These are phyloP conservation scores for Orchestes rusci DNA, from an alignment of 2,888 invertebrate species.

Conservation along the genomic window DNA sequence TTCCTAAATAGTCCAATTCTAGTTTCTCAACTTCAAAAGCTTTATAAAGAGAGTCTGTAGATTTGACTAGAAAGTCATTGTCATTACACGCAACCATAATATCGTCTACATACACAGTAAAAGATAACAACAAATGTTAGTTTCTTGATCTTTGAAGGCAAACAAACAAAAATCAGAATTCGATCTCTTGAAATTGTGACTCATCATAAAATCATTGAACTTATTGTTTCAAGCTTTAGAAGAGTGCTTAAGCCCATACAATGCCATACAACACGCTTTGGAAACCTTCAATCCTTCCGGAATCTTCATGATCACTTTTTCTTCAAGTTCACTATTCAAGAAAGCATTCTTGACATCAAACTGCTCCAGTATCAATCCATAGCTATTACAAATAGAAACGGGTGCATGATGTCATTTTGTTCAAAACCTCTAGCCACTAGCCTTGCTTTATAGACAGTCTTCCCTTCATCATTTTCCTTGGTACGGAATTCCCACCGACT, in stretches of 20 bases:
- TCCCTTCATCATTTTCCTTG: background rate
- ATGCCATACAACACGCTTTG: background rate
- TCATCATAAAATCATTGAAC: background rate
- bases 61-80: background rate
- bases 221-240: background rate
- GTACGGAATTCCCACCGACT: background rate
- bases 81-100: background rate
- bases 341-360: background rate
- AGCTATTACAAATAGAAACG: background rate
- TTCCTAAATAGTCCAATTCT: no score
- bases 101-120: background rate
- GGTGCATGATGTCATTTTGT: background rate
- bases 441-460: background rate
- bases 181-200: background rate
- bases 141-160: no score
- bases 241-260: background rate
- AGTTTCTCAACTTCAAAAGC: background rate
- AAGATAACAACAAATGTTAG: background rate
- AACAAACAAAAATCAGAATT: background rate
- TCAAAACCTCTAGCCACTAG: background rate
- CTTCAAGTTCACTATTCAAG: background rate
- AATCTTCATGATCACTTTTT: background rate
- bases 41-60: background rate
- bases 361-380: background rate
- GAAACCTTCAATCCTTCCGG: background rate